phyloP scores from a whole-genome alignment of 1,140 invertebrate genomes.

The Drosophila sulfurigaster region DNA sequence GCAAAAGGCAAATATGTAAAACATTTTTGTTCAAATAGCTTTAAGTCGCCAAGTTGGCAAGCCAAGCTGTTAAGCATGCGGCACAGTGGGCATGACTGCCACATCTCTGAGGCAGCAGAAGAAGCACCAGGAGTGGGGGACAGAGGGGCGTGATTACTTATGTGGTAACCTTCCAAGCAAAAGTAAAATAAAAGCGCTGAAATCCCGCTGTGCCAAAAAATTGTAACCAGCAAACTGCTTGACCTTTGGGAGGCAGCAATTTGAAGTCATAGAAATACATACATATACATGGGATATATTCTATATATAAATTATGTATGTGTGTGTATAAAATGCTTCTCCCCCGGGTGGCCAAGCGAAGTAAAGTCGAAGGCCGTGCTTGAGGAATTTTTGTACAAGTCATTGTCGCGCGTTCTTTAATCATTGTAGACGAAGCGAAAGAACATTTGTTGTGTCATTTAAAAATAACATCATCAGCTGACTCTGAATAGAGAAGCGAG shows the following conservation, averaged over 20 bases:
- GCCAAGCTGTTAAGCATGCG: slow-evolving; percentile 22
- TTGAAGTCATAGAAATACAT: slow-evolving; percentile 2
- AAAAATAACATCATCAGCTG: slow-evolving; percentile 19
- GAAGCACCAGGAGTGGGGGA: background rate
- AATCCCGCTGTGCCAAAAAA: slow-evolving; percentile 43
- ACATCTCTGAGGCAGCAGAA: no score
- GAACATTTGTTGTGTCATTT: slow-evolving; percentile 27
- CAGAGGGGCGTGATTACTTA: slow-evolving; percentile 18
- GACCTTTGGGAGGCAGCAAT: slow-evolving; percentile 23
- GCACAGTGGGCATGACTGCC: slow-evolving; percentile 1
- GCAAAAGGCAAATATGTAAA: slow-evolving; percentile 73
- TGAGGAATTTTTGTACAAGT: slow-evolving; percentile 38
- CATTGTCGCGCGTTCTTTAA: slow-evolving; percentile 32
- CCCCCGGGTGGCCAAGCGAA: background rate
- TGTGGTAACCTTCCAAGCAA: slow-evolving; percentile 25
- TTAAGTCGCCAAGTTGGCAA: slow-evolving; percentile 58
- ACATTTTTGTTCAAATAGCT: slow-evolving; percentile 59
- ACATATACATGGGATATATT: slow-evolving; percentile 2
- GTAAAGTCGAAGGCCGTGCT: slow-evolving; percentile 20
- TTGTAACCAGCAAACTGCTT: slow-evolving; percentile 16
- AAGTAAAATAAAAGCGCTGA: slow-evolving; percentile 17
- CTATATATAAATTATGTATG: background rate
- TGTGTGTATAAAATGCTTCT: background rate
- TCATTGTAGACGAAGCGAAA: slow-evolving; percentile 19
- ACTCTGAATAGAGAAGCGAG: background rate